These are phyloP conservation scores for Fragum whitleyi DNA, from an alignment of 2,888 invertebrate species.

Conservation along the genomic window DNA sequence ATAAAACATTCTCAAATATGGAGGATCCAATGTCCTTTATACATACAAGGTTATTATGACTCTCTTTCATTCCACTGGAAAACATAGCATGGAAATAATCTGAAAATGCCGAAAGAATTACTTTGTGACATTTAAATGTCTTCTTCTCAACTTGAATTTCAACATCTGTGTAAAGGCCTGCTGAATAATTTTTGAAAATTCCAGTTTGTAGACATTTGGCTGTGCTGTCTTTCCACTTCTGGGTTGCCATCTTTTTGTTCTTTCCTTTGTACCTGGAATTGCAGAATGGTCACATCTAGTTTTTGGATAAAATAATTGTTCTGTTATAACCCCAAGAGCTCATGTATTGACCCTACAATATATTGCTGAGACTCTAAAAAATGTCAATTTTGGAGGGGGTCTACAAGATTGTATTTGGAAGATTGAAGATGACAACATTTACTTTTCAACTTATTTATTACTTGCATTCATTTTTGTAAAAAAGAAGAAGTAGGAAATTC, in stretches of 20 bases:
- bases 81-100: slow-evolving; percentile 74
- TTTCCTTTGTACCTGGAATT: not conserved
- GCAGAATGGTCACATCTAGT: too few species aligned
- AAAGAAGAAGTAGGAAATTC: too few species aligned
- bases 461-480: too few species aligned
- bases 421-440: too few species aligned
- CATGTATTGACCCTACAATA: too few species aligned
- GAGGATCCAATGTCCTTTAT: slow-evolving; percentile 64
- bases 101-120: slow-evolving; percentile 70
- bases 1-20: slow-evolving; percentile 65
- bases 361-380: too few species aligned
- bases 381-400: too few species aligned
- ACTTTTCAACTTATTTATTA: too few species aligned
- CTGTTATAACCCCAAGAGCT: too few species aligned
- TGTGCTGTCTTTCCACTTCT: slow-evolving; percentile 57
- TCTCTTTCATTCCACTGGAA: slow-evolving; percentile 71
- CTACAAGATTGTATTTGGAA: too few species aligned
- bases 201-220: slow-evolving; percentile 61
- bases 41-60: slow-evolving; percentile 63
- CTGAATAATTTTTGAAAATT: slow-evolving; percentile 63
- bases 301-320: too few species aligned
- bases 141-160: slow-evolving; percentile 68
- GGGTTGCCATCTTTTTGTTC: slow-evolving; percentile 7
- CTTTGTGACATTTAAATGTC: slow-evolving; percentile 68
- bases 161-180: slow-evolving; percentile 67